These are phyloP conservation scores for Nyctalus aviator DNA, from an alignment of 2,797 vertebrate species.

Conservation along the genomic window DNA sequence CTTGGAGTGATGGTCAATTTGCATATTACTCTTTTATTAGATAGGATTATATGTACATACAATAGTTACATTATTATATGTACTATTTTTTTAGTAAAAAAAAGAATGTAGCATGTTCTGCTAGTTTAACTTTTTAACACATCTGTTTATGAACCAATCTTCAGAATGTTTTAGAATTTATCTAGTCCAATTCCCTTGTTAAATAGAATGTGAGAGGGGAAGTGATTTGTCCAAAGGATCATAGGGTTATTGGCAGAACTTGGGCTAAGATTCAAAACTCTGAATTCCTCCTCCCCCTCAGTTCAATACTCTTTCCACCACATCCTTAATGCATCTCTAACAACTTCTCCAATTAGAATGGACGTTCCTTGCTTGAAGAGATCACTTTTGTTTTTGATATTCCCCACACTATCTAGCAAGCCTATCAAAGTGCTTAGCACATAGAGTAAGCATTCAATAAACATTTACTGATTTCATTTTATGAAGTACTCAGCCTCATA, in stretches of 20 bases:
- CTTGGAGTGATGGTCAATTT: no score
- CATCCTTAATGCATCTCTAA: slow-evolving; percentile 18
- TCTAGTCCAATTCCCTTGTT: neutral
- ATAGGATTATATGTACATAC: neutral
- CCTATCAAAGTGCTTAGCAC: neutral
- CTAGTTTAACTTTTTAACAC: neutral
- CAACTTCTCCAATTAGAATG: neutral
- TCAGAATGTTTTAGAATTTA: slow-evolving; percentile 14
- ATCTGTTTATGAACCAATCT: slow-evolving; percentile 30
- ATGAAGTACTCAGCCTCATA: neutral
- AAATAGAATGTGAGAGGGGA: neutral
- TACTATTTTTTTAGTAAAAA: neutral
- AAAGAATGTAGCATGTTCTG: neutral
- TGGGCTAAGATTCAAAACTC: slow-evolving; percentile 14
- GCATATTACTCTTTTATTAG: no score
- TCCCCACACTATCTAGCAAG: neutral
- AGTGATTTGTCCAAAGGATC: slow-evolving; percentile 14
- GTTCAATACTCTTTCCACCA: slow-evolving; percentile 15
- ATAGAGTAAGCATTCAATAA: neutral
- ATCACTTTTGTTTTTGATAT: neutral
- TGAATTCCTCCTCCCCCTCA: neutral
- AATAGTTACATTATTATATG: neutral
- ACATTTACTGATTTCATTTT: slow-evolving; percentile 3
- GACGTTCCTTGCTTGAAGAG: neutral
- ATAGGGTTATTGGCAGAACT: slow-evolving; percentile 18